phyloP scores from a whole-genome alignment of 2,797 vertebrate genomes.

The Chloroceryle amazona region DNA sequence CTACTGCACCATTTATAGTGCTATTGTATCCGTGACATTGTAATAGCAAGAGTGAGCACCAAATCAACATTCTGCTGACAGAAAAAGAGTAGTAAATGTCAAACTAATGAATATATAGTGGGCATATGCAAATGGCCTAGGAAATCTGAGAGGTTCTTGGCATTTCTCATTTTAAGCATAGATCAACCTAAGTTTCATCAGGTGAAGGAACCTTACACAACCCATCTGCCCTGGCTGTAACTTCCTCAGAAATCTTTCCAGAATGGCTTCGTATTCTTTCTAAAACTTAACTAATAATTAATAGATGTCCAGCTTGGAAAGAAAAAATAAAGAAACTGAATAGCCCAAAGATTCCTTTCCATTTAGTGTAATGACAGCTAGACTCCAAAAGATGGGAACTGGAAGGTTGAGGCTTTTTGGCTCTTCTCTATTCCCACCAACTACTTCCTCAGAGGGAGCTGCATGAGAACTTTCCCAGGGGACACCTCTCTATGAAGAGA shows the following conservation, averaged over 20 bases:
- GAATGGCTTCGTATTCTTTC: not conserved
- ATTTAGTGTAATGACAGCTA: not conserved
- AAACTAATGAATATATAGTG: conserved; percentile 36
- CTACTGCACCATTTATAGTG: not conserved
- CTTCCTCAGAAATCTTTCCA: not conserved
- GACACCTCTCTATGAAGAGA: not conserved
- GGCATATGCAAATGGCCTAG: conserved; percentile 24
- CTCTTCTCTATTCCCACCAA: not conserved
- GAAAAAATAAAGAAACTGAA: not conserved
- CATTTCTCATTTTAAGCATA: not conserved
- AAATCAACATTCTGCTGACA: conserved; percentile 35
- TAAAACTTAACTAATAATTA: not conserved
- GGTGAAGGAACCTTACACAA: not conserved
- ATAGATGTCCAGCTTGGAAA: not conserved
- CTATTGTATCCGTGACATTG: conserved; percentile 9
- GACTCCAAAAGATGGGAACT: not conserved
- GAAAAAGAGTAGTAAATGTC: conserved; percentile 38
- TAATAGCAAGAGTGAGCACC: conserved; percentile 33
- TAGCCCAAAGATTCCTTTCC: not conserved
- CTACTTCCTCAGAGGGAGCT: not conserved
- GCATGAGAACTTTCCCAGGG: not conserved
- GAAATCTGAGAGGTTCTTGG: not conserved
- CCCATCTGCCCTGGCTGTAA: not conserved
- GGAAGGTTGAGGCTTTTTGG: not conserved
- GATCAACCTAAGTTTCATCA: not conserved